phyloP scores from a whole-genome alignment of 2,113 vertebrate species.

The Megaptera novaeangliae region DNA sequence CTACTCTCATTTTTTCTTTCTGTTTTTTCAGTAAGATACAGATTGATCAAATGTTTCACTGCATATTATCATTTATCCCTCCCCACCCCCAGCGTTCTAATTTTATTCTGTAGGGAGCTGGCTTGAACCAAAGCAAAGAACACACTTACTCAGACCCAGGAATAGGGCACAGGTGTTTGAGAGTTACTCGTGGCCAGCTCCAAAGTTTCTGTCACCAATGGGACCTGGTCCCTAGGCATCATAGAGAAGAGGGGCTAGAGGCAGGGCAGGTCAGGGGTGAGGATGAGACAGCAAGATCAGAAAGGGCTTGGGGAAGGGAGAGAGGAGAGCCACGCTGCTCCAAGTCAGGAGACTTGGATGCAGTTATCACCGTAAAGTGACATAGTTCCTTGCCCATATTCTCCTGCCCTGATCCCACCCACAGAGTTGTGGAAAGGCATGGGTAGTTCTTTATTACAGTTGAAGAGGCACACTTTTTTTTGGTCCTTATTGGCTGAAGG shows the following conservation, averaged over 20 bases:
- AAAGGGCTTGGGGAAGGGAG: not conserved
- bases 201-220: not conserved
- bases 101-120: not conserved
- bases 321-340: not conserved
- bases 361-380: not conserved
- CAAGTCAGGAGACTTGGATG: not conserved
- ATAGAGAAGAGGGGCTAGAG: not conserved
- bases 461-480: not conserved
- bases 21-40: not conserved
- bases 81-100: too few relatives aligned
- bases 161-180: not conserved
- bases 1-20: not conserved
- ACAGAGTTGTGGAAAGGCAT: not conserved
- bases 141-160: not conserved
- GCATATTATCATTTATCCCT: not conserved
- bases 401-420: not conserved
- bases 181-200: not conserved
- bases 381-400: rapidly evolving
- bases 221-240: not conserved
- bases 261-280: not conserved
- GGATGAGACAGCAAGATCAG: not conserved
- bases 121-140: not conserved
- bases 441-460: not conserved
- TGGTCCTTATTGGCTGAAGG: not conserved
- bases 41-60: not conserved